A percentile compares a stretch with the other conserved stretches of the same genome.
Conservation (phyloP, 2,888 invertebrate genomes). For the Phyllotreta striolata region DNA sequence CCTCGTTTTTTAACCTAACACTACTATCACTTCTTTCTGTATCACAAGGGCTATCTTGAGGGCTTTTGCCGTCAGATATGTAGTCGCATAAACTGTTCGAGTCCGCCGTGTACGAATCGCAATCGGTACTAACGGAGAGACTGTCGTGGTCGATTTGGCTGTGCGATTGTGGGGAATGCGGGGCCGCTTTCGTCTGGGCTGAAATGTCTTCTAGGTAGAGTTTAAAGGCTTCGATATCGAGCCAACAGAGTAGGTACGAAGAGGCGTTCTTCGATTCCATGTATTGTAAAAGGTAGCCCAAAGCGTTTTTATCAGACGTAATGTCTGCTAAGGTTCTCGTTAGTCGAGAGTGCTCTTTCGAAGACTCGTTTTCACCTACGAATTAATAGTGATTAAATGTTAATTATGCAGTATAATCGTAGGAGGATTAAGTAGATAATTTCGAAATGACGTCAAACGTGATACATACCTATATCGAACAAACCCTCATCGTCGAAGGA, state of each 20-base stretch:
- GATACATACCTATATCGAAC: constrained; percentile 54
- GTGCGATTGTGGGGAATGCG: constrained; percentile 45
- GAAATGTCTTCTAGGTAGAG: constrained; percentile 51
- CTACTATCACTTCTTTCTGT: constrained; percentile 55
- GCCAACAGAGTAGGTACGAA: constrained; percentile 75
- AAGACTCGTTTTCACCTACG: constrained; percentile 52
- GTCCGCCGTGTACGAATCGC: constrained; percentile 59
- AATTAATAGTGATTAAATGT: constrained; percentile 29
- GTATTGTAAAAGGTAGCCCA: constrained; percentile 86
- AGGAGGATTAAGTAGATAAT: not conserved
- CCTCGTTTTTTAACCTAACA: constrained; percentile 49
- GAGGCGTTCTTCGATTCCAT: constrained; percentile 79
- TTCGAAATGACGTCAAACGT: constrained; percentile 1
- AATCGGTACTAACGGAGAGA: constrained; percentile 61
- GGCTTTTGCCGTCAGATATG: constrained; percentile 45
- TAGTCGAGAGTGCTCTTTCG: constrained; percentile 65
- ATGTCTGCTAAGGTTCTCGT: constrained; percentile 80
- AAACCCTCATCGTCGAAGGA: constrained; percentile 57
- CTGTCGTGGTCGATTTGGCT: constrained; percentile 58
- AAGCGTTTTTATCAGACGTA: constrained; percentile 78
- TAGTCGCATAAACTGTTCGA: constrained; percentile 57
- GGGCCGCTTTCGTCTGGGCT: constrained; percentile 18
- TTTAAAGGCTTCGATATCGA: constrained; percentile 77
- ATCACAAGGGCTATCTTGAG: constrained; percentile 53
- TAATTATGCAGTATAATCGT: constrained; percentile 2